These are phyloP conservation scores for Semicossyphus pulcher DNA, from an alignment of 2,113 vertebrate genomes.

Conservation along the genomic window DNA sequence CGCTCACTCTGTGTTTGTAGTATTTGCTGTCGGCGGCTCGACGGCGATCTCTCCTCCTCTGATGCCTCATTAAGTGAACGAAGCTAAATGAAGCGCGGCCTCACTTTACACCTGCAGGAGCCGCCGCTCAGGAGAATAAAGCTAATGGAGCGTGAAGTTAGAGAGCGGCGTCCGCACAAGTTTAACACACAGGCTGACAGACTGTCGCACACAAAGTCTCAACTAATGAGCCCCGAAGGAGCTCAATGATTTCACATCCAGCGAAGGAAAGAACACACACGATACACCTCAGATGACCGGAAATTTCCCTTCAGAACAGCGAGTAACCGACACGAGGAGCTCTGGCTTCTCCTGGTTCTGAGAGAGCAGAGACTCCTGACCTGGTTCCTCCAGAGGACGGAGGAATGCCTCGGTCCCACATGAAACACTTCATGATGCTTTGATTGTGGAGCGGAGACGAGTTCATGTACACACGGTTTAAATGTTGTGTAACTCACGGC, in stretches of 20 bases:
- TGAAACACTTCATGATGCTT: constrained; percentile 60
- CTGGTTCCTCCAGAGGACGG: constrained; percentile 35
- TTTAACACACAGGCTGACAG: constrained; percentile 63
- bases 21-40: constrained; percentile 3
- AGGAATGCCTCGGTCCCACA: constrained; percentile 13
- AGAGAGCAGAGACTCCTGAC: neutral
- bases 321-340: no score
- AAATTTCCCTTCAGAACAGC: neutral
- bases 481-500: constrained; percentile 73
- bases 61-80: constrained; percentile 60
- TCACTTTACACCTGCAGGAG: constrained; percentile 60
- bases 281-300: neutral
- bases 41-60: neutral
- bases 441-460: constrained; percentile 45
- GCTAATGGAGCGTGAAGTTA: constrained; percentile 57
- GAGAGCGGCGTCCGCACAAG: constrained; percentile 11
- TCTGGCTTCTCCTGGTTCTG: neutral
- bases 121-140: constrained; percentile 31
- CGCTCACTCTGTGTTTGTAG: neutral
- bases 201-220: constrained; percentile 51
- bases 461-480: constrained; percentile 67
- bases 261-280: neutral
- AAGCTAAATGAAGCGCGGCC: constrained; percentile 40
- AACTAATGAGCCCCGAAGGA: constrained; percentile 47
- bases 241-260: constrained; percentile 56